phyloP scores from a whole-genome alignment of 1,140 invertebrate species.

The Drosophila truncata region DNA sequence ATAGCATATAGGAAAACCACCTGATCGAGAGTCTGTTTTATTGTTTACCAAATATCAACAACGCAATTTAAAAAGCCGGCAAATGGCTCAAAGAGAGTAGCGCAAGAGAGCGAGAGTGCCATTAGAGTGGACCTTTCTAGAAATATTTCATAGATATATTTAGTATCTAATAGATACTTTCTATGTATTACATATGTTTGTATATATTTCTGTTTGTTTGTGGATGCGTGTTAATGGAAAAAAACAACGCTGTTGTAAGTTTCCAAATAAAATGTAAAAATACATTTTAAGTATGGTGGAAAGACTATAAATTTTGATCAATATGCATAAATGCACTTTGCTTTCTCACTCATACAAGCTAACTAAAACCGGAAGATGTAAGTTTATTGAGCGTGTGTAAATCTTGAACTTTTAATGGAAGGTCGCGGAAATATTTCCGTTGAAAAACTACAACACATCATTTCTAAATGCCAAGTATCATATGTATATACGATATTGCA shows the following conservation, averaged over 20 bases:
- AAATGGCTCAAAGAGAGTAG: slow-evolving; percentile 39
- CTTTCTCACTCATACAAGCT: slow-evolving; percentile 6
- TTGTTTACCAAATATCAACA: slow-evolving; percentile 76
- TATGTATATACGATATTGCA: slow-evolving; percentile 8
- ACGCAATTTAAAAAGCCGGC: slow-evolving; percentile 71
- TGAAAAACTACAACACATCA: slow-evolving; percentile 6
- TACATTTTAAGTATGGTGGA: slow-evolving; percentile 7
- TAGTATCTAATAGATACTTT: too few relatives aligned
- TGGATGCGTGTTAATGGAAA: slow-evolving; percentile 16
- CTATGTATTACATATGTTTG: not conserved
- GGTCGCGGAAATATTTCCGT: slow-evolving; percentile 64
- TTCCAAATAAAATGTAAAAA: slow-evolving; percentile 29
- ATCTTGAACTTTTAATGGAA: slow-evolving; percentile 54
- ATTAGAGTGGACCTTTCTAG: slow-evolving; percentile 58
- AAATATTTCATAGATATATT: slow-evolving; percentile 12
- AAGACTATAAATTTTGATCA: slow-evolving; percentile 4
- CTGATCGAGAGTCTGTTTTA: slow-evolving; percentile 60
- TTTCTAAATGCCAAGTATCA: slow-evolving; percentile 32
- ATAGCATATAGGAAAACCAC: slow-evolving; percentile 45
- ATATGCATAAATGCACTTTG: slow-evolving; percentile 22
- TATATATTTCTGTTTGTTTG: not conserved
- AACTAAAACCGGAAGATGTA: slow-evolving; percentile 36
- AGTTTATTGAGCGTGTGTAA: slow-evolving; percentile 21
- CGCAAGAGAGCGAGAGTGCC: slow-evolving; percentile 10
- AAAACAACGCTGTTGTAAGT: slow-evolving; percentile 28